Conservation (phyloP, 2,797 vertebrate genomes). For the Schizopygopsis malacanthus region DNA sequence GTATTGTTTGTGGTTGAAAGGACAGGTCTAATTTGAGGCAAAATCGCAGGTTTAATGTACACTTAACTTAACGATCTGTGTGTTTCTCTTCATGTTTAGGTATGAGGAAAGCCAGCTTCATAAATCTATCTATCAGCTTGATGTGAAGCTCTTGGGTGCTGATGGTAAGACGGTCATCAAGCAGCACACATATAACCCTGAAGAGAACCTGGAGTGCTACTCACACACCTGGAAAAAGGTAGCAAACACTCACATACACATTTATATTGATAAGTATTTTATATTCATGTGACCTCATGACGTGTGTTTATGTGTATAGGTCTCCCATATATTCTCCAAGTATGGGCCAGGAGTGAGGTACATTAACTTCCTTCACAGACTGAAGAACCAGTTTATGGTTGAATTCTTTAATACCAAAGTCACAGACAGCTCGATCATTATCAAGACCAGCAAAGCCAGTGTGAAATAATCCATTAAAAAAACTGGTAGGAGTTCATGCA, state of each 20-base stretch:
- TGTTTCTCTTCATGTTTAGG: constrained; percentile 68
- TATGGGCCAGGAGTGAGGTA: constrained; percentile 84
- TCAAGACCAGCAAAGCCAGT: constrained; percentile 67
- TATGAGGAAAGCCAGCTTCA: constrained; percentile 87
- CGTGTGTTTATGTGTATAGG: constrained; percentile 72
- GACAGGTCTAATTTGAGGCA: neutral
- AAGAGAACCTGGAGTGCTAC: constrained; percentile 68
- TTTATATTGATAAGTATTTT: neutral
- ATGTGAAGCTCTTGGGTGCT: constrained; percentile 80
- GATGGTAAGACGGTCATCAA: constrained; percentile 79
- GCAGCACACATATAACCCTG: constrained; percentile 70
- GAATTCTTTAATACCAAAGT: constrained; percentile 77
- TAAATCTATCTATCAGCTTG: constrained; percentile 79
- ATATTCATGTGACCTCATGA: neutral
- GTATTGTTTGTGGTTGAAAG: neutral
- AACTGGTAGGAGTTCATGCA: neutral
- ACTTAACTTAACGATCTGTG: neutral
- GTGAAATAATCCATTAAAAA: constrained; percentile 27
- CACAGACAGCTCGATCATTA: constrained; percentile 78
- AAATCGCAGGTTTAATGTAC: neutral
- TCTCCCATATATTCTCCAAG: constrained; percentile 80
- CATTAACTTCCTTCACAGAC: constrained; percentile 79
- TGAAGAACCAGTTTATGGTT: constrained; percentile 78
- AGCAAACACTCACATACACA: neutral
- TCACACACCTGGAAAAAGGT: constrained; percentile 82